Percentiles rank a stretch among this genome's conserved stretches.
Conservation (phyloP, 2,113 vertebrate species). For the Nesogale talazaci region DNA sequence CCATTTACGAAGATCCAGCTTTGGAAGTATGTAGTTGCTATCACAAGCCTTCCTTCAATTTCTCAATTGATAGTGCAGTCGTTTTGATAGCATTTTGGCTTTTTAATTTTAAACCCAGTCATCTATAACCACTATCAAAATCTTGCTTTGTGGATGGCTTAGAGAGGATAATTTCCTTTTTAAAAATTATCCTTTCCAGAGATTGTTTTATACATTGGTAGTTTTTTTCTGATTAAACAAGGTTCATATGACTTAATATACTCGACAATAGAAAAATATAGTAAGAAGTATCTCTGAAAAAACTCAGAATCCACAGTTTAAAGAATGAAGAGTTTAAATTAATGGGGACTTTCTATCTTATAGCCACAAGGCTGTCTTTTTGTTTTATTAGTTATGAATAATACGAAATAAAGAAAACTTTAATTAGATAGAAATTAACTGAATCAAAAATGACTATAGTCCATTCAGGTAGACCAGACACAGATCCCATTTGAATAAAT, state of each 20-base stretch:
- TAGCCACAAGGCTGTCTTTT: conserved; percentile 45
- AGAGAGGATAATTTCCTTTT: conserved; percentile 3
- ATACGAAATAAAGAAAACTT: conserved; percentile 60
- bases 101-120: conserved; percentile 34
- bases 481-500: conserved; percentile 22
- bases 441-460: conserved; percentile 61
- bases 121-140: background rate
- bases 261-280: conserved; percentile 64
- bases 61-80: conserved; percentile 20
- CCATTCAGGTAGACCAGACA: conserved; percentile 20
- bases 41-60: background rate
- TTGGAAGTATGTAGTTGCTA: background rate
- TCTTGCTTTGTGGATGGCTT: background rate
- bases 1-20: background rate
- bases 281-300: conserved; percentile 62
- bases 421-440: conserved; percentile 56
- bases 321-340: conserved; percentile 65
- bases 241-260: conserved; percentile 44
- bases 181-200: conserved; percentile 47
- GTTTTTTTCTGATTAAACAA: conserved; percentile 42
- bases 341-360: conserved; percentile 60
- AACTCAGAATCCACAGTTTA: conserved; percentile 51
- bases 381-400: conserved; percentile 61
- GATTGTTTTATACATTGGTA: conserved; percentile 21
- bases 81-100: background rate